phyloP scores from a whole-genome alignment of 2,797 vertebrate genomes.

The Coendou prehensilis region DNA sequence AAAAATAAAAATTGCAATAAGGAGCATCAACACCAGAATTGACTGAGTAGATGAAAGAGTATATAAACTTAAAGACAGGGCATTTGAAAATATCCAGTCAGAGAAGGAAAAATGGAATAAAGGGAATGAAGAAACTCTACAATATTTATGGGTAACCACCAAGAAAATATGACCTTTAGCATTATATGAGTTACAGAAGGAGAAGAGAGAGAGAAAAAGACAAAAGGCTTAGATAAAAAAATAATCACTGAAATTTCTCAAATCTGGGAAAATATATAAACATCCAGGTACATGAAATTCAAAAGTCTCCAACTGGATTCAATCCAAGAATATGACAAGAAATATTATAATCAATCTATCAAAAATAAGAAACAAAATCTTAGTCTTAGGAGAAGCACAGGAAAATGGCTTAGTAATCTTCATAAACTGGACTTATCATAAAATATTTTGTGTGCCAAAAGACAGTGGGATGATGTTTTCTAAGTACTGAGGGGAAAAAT shows the following conservation, averaged over 20 bases:
- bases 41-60: neutral
- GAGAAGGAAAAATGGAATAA: neutral
- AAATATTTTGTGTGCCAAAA: neutral
- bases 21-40: neutral
- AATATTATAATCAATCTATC: neutral
- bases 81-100: neutral
- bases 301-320: neutral
- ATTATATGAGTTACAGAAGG: neutral
- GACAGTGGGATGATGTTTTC: neutral
- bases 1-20: neutral
- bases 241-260: neutral
- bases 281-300: neutral
- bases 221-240: neutral
- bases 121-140: neutral
- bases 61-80: neutral
- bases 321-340: neutral
- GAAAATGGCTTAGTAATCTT: neutral
- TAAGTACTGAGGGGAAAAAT: neutral
- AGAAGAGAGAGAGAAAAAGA: neutral
- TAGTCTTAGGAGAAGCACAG: neutral
- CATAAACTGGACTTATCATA: neutral
- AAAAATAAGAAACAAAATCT: neutral
- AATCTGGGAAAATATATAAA: neutral
- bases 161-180: neutral
- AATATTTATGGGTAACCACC: neutral